Base-by-base conservation (phyloP, 2,797 vertebrate species). In the Acridotheres tristis region DNA sequence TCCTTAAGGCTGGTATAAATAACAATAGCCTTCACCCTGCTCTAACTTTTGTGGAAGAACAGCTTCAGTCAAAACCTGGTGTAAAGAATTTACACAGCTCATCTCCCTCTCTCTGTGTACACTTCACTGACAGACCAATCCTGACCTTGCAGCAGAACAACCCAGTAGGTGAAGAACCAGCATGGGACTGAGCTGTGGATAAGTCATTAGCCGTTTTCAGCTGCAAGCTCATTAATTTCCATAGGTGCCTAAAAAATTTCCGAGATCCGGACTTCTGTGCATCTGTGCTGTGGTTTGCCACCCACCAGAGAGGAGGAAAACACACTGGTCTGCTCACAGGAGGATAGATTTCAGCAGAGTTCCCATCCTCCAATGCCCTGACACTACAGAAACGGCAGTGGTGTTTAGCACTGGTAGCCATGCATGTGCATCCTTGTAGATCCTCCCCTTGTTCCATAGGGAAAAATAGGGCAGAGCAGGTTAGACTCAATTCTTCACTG, bases 141-240 rank as follows among this genome's bases (percentile, higher is more conserved):
- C 71, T 89, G 84, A 89, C 90, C 55, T 89, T 88, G 81, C 61
- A 87, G 55, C 34, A 78, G 59, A 89, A 85, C 82, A 53, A n/a
- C 48, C 27, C 36, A 13, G n/a, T n/a, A 57, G 67, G 40, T 59
- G 50, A 90, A 92, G 32, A 82, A 30, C 3, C 48, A 92, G 71
- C 55, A 34, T 40, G 48, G 40, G 32, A 63, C 32, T 50, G 36
- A 85, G 25, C 57, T 65, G 58, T 0, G 0, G 38, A 7, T 40
- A 84, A 84, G n/a, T 75, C 43, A 75, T 78, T 42, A 86, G 19
- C 22, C 26, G 38, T 84, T 90, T 94, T 78, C 69, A 75, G 22
- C 43, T 86, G 53, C 61, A 83, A 89, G 32, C 11, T 88, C 42
- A 68, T 89, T 88, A 59, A 90, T 90, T 95, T 80, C 32, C 61